Percentiles rank a stretch among this genome's conserved stretches.
These are phyloP conservation scores for Stomatorhinus walkeri DNA, from an alignment of 2,797 vertebrate species.

Conservation along the genomic window DNA sequence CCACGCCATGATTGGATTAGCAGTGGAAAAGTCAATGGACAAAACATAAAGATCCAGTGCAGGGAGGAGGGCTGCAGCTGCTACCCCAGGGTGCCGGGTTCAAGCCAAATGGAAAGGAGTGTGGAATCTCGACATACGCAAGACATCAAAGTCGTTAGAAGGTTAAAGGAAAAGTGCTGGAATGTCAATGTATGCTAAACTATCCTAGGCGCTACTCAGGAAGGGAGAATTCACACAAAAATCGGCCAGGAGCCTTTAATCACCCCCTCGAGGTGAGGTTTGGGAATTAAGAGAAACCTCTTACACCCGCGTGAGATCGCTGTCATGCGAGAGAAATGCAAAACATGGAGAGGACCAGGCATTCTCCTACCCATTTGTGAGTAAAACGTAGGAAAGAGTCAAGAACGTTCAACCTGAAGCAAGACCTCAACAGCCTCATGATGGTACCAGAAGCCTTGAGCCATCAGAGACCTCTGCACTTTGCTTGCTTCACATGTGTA, in stretches of 20 bases:
- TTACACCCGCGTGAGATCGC: background rate
- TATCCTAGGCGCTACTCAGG: background rate
- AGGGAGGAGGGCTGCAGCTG: background rate
- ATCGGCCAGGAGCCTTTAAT: background rate
- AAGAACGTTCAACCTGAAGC: background rate
- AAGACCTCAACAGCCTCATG: background rate
- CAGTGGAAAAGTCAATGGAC: background rate
- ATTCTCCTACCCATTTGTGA: background rate
- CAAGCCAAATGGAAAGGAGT: background rate
- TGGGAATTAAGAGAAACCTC: background rate
- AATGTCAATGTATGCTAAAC: background rate
- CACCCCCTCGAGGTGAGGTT: background rate
- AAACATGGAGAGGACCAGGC: background rate
- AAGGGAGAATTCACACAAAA: background rate
- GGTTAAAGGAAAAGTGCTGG: background rate
- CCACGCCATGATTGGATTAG: background rate
- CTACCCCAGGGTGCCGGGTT: background rate
- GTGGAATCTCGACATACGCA: background rate
- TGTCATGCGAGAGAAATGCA: background rate
- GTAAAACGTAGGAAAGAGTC: background rate
- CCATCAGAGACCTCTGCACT: background rate
- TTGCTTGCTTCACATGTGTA: background rate
- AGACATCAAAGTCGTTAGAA: background rate
- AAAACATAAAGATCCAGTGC: background rate
- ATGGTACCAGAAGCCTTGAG: background rate